Percentiles rank a stretch among this genome's conserved stretches.
phyloP scores from a whole-genome alignment of 2,113 vertebrate genomes.

The Polyodon spathula region DNA sequence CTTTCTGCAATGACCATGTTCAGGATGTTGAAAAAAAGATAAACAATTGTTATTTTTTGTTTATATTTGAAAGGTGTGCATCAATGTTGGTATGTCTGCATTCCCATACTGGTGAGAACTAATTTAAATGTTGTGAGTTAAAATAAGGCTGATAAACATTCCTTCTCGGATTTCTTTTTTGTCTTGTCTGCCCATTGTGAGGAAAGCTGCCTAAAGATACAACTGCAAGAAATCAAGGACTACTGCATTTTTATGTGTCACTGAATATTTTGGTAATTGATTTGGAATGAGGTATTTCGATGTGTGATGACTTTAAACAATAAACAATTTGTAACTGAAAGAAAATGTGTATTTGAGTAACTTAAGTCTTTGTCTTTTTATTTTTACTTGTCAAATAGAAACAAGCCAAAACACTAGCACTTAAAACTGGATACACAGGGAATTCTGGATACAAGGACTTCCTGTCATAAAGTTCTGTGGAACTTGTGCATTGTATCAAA shows the following conservation, averaged over 20 bases:
- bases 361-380: no score
- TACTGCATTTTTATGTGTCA: slow-evolving; percentile 32
- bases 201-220: background rate
- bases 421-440: no score
- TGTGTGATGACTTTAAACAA: slow-evolving; percentile 63
- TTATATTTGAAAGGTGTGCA: slow-evolving; percentile 1
- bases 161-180: slow-evolving; percentile 28
- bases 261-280: slow-evolving; percentile 45
- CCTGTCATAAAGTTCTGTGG: no score
- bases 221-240: slow-evolving; percentile 21
- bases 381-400: no score
- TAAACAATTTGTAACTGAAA: slow-evolving; percentile 74
- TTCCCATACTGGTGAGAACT: background rate
- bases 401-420: no score
- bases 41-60: background rate
- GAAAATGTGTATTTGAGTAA: no score
- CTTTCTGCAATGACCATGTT: background rate
- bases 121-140: background rate
- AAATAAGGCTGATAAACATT: slow-evolving; percentile 31
- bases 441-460: no score
- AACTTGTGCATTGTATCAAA: no score
- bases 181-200: slow-evolving; percentile 25
- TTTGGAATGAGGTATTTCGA: slow-evolving; percentile 57
- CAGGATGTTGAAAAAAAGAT: background rate
- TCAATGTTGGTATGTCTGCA: background rate